phyloP scores from a whole-genome alignment of 2,888 invertebrate species.

The Chrysopilus asiliformis region DNA sequence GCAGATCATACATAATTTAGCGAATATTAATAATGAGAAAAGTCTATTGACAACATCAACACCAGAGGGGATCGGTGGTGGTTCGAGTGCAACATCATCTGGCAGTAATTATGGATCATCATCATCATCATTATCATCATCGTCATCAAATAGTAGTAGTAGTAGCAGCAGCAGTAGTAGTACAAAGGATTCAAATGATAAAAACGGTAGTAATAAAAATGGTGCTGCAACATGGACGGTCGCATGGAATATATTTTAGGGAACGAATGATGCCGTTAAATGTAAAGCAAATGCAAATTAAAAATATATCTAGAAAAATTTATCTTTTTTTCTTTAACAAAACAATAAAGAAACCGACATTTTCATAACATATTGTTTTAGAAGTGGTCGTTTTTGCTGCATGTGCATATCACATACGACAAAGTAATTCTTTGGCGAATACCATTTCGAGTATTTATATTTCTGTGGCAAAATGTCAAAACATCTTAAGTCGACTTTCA shows the following conservation, averaged over 20 bases:
- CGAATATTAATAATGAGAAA: constrained; percentile 43
- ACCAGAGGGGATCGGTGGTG: constrained; percentile 10
- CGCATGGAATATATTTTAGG: constrained; percentile 88
- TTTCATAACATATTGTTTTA: too few species aligned
- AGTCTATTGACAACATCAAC: constrained; percentile 16
- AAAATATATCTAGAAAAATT: too few species aligned
- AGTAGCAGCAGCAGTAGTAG: not conserved
- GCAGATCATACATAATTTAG: constrained; percentile 44
- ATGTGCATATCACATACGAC: too few species aligned
- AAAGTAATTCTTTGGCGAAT: too few species aligned
- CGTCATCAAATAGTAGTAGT: constrained; percentile 10
- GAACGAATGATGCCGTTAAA: too few species aligned
- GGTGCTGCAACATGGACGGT: constrained; percentile 52
- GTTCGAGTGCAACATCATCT: constrained; percentile 9
- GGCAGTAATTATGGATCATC: not conserved
- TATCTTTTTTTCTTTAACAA: too few species aligned
- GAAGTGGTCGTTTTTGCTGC: too few species aligned
- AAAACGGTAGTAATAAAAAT: not conserved
- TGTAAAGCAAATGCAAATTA: too few species aligned
- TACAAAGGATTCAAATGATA: not conserved
- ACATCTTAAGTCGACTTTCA: too few species aligned
- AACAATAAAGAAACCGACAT: too few species aligned
- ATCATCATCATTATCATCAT: constrained; percentile 16
- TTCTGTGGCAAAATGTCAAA: too few species aligned
- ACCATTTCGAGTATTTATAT: too few species aligned